Conservation (phyloP, 1,140 invertebrate species). For the Eupristina koningsbergeri region DNA sequence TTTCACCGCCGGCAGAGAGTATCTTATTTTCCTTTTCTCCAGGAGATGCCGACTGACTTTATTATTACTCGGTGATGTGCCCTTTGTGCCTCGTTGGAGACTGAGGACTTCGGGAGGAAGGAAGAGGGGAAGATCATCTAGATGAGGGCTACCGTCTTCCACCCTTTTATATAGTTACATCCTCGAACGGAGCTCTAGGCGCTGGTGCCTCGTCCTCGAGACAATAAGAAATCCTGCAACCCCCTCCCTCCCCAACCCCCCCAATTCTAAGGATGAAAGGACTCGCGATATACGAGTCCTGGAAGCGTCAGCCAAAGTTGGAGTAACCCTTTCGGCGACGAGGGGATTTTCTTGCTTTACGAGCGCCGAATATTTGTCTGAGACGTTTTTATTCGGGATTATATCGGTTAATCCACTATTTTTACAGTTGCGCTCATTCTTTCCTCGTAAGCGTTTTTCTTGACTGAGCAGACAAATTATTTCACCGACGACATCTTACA, state of each 20-base stretch:
- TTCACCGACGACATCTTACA: background rate
- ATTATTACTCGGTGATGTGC: slow-evolving; percentile 26
- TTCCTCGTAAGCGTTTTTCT: background rate
- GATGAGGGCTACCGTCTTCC: background rate
- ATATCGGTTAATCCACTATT: slow-evolving; percentile 35
- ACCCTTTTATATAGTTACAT: background rate
- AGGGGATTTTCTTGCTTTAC: background rate
- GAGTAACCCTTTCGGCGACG: background rate
- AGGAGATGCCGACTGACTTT: slow-evolving; percentile 38
- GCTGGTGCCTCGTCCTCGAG: background rate
- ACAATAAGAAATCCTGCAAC: background rate
- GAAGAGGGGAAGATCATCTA: background rate
- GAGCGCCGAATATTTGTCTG: background rate
- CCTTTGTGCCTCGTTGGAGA: background rate
- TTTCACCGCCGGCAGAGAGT: background rate
- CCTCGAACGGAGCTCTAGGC: background rate
- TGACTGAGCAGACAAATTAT: background rate
- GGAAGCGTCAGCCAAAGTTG: background rate
- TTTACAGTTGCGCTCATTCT: slow-evolving; percentile 22
- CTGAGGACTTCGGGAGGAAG: background rate
- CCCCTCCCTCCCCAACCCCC: too few relatives aligned
- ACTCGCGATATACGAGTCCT: background rate
- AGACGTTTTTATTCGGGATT: slow-evolving; percentile 15
- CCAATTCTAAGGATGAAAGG: background rate
- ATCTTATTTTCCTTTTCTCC: slow-evolving; percentile 17